A percentile compares a stretch with the other conserved stretches of the same genome.
Evolutionary conservation across 2,888 invertebrate genomes (phyloP).

Genomic region (Eupithecia abbreviata): DNA sequence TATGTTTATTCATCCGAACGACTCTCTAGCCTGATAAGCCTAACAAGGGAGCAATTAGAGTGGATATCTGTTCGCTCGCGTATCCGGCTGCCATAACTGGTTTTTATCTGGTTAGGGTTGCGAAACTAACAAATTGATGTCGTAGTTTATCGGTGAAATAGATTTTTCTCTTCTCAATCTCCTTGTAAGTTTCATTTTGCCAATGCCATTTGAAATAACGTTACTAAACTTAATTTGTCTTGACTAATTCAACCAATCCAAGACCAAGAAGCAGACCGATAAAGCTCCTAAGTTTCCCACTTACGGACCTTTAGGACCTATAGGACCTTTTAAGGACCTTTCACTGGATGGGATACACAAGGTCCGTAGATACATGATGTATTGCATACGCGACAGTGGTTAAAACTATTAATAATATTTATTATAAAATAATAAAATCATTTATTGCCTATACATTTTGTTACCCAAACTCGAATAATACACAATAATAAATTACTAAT

Average conservation of each 20-base stretch:
- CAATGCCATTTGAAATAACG: neutral
- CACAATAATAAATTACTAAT: too few relatives aligned
- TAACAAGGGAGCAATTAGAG: conserved; percentile 34
- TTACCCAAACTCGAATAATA: too few relatives aligned
- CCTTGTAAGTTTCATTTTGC: neutral
- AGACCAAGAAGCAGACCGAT: neutral
- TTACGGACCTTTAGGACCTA: too few relatives aligned
- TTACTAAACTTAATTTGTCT: neutral
- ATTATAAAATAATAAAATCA: too few relatives aligned
- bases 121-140: neutral
- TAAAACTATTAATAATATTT: neutral
- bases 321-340: too few relatives aligned
- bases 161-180: neutral
- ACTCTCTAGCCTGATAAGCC: conserved; percentile 24
- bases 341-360: too few relatives aligned
- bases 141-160: neutral
- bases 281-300: neutral
- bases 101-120: conserved; percentile 17
- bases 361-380: too few relatives aligned
- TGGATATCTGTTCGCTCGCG: conserved; percentile 19
- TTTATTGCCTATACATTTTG: too few relatives aligned
- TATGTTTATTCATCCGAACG: conserved; percentile 21
- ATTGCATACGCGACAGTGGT: too few relatives aligned
- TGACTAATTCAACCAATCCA: neutral
- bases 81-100: conserved; percentile 17